These are phyloP conservation scores for Drosophila prosaltans DNA, from an alignment of 1,140 invertebrate species.

Conservation along the genomic window DNA sequence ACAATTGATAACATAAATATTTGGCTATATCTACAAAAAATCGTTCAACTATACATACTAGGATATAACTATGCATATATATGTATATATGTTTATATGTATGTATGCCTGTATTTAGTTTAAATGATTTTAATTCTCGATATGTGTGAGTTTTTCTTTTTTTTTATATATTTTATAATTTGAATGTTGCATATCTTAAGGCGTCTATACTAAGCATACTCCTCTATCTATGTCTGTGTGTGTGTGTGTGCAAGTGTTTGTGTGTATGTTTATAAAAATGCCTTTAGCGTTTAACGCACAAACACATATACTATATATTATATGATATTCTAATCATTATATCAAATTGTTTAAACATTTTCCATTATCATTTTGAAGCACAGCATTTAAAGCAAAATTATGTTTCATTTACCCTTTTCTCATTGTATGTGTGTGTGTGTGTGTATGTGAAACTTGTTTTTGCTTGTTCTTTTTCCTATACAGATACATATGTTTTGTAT, in stretches of 20 bases:
- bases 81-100: constrained; percentile 1
- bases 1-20: background rate
- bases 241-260: constrained; percentile 29
- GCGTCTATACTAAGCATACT: constrained; percentile 46
- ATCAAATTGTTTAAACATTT: constrained; percentile 19
- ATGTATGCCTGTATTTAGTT: constrained; percentile 15
- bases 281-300: constrained; percentile 64
- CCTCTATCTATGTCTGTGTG: constrained; percentile 9
- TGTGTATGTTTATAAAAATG: constrained; percentile 38
- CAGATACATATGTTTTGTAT: constrained; percentile 25
- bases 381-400: constrained; percentile 65
- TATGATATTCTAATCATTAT: constrained; percentile 13
- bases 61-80: background rate
- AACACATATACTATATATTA: constrained; percentile 33
- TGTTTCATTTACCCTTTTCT: constrained; percentile 59
- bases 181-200: constrained; percentile 62
- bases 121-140: constrained; percentile 66
- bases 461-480: constrained; percentile 31
- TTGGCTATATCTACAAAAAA: constrained; percentile 6
- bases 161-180: constrained; percentile 44
- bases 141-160: constrained; percentile 56
- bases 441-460: constrained; percentile 1
- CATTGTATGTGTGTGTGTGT: constrained; percentile 15
- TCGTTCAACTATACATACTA: background rate
- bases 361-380: constrained; percentile 49